Base-by-base conservation (phyloP, 2,113 vertebrate species). In the Tretioscincus oriximinensis region DNA sequence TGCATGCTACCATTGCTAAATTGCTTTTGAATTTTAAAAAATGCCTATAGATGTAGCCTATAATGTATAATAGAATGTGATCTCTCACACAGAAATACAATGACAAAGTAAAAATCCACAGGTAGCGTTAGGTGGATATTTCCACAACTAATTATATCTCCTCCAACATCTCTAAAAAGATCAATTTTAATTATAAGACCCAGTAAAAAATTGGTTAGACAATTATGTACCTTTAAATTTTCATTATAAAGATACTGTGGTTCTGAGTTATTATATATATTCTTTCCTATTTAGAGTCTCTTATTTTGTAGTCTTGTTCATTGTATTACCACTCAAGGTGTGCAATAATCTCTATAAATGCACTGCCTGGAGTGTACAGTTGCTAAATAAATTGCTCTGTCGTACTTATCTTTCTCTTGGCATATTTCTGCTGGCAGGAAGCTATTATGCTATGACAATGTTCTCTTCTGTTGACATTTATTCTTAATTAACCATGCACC, bases 361-460 rank as follows among this genome's bases (percentile, higher is more conserved):
- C 72, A 68, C 75, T 81, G 86, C 91, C 85, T 88, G 87, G 70
- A 84, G 91, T 70, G 84, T 90, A 73, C 81, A 78, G 73, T 82
- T 87, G 81, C 91, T 91, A 92, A 90, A 92, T 93, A 93, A 94
- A 94, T 93, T 89, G 91, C 82, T 94, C 84, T 28, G 26, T 90
- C 91, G 93, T 94, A 77, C 90, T 93, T 94, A 88, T 90, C 92
- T 93, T 88, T 78, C 87, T 93, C 86, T 89, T 61, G 0, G 89
- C 93, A 87, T 93, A 89, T 85, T 84, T 81, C 73, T 88, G 88
- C 80, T 89, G 92, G 89, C 87, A 90, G 88, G 85, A 93, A 91
- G 81, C 87, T 88, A 83, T 93, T 93, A 85, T 88, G 71, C 81
- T 88, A 76, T 86, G 86, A 89, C 85, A 93, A 47, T 41, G n/a